Evolutionary conservation across 1,140 invertebrate species (phyloP).

Genomic region (Lerema accius): DNA sequence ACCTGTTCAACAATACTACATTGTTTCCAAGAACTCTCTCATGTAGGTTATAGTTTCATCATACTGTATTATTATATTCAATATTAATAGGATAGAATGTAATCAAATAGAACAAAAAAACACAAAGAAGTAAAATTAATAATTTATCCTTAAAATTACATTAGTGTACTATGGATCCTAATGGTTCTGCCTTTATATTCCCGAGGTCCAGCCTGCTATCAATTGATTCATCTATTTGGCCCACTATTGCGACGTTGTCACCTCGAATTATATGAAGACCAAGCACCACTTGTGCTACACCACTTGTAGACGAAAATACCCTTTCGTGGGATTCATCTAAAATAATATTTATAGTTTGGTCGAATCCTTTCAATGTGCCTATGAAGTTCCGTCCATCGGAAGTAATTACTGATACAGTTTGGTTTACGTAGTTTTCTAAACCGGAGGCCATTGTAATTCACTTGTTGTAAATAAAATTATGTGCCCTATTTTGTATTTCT

Average conservation of each 20-base stretch:
- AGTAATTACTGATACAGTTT: slow-evolving; percentile 97
- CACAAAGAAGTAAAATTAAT: not conserved
- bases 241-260: slow-evolving; percentile 98
- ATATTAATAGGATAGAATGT: too few relatives aligned
- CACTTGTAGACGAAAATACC: slow-evolving; percentile 95
- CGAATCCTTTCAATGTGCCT: slow-evolving; percentile 92
- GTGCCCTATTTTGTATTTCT: too few relatives aligned
- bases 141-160: slow-evolving; percentile 39
- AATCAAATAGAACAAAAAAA: not conserved
- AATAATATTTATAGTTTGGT: slow-evolving; percentile 99
- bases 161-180: slow-evolving; percentile 93
- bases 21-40: too few relatives aligned
- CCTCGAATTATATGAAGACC: slow-evolving; percentile 98
- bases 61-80: too few relatives aligned
- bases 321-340: slow-evolving; percentile 98
- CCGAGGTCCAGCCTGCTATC: slow-evolving; percentile 93
- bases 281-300: slow-evolving; percentile 97
- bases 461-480: slow-evolving; percentile 9
- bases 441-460: slow-evolving; percentile 88
- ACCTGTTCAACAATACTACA: too few relatives aligned
- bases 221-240: slow-evolving; percentile 95
- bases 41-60: too few relatives aligned
- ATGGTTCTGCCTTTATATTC: slow-evolving; percentile 94
- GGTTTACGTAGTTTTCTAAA: slow-evolving; percentile 93
- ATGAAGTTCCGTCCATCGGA: slow-evolving; percentile 97